Base-by-base conservation (phyloP, 2,797 vertebrate genomes). In the Phaenicophaeus curvirostris region DNA sequence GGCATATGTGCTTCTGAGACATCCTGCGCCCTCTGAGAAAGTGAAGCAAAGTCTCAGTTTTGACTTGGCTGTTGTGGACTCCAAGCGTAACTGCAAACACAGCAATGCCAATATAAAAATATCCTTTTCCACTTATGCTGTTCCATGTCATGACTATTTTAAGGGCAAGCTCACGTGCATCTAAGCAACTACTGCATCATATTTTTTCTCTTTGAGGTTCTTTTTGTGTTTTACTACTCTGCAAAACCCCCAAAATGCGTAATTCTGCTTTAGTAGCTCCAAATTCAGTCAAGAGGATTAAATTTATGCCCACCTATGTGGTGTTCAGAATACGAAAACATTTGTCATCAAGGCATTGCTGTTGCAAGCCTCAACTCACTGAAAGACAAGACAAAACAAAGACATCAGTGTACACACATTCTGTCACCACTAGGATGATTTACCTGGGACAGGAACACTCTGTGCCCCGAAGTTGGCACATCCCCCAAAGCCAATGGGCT, bases 271-370 rank as follows among this genome's bases (percentile, higher is more conserved):
- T 68, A 58, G 28, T 54, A 84, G 51, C 51, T 77, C 66, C 71
- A 75, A 80, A 74, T 77, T 81, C 89, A 79, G 46, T 86, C 75
- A 79, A 33, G n/a, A 23, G 54, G 30, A 90, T 93, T 93, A 84
- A 66, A 73, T 84, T 87, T 62, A 62, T 58, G 72, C 72, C 73
- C 55, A 87, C 73, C 58, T 54, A 71, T 54, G 37, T 31, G 68
- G 50, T 28, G 25, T n/a, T 87, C 55, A 71, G 80, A 85, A 90
- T 76, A 85, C 5, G 24, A 82, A 94, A 94, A 81, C 44, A 39
- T 51, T 69, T 55, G 71, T 68, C 55, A 83, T 33, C 48, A 48
- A 68, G 21, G 28, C 7, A 42, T 37, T 77, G 42, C 54, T 63
- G 58, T 17, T n/a, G 50, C n/a, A 85, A 78, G 79, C 39, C 11